Evolutionary conservation across 1,140 invertebrate genomes (phyloP), one percentile per base, ranked within the genome.

Genomic region (Drosophila baimaii): DNA sequence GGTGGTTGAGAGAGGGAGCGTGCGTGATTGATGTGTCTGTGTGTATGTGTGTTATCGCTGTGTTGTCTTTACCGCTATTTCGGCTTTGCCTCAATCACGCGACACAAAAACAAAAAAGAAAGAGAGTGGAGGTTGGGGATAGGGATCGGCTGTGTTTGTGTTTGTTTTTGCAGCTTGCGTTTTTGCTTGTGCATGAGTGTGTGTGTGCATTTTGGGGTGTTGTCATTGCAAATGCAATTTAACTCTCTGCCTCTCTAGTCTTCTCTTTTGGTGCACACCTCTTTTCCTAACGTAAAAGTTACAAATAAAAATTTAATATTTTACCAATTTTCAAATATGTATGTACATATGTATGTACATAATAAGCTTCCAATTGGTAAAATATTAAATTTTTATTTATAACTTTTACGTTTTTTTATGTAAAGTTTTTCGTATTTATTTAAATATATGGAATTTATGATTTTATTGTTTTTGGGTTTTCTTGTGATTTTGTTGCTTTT

Each of bases 211-310:
- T 71, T 71, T 71, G 51, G 68, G 68, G 68, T 71, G 68, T 71
- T 71, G 68, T 71, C 68, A 71, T 71, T 71, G 68, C 68, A 71
- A 71, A 71, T 71, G 65, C 68, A 71, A 71, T 54, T 35, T 35
- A 21, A 19, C 51, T 35, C 51, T 52, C 29, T 15, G 49, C 17
- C 13, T 19, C 29, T 35, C 29, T 52, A 7, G 49, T 3, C 29
- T 5, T 15, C 19, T 33, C 19, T 35, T 10, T 21, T 21, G 10
- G 7, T 43, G 25, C 25, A 39, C 15, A 46, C 55, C 54, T 46
- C 33, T 29, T 15, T 37, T 9, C n/a, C 17, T 2, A 52, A 21
- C 3, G 13, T 23, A 9, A 19, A 33, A n/a, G 31, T 23, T 33
- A 23, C 15, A 54, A 35, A 35, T 35, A 35, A 5, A 54, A 10